Conservation (phyloP, 2,113 vertebrate species). For the Perccottus glenii region DNA sequence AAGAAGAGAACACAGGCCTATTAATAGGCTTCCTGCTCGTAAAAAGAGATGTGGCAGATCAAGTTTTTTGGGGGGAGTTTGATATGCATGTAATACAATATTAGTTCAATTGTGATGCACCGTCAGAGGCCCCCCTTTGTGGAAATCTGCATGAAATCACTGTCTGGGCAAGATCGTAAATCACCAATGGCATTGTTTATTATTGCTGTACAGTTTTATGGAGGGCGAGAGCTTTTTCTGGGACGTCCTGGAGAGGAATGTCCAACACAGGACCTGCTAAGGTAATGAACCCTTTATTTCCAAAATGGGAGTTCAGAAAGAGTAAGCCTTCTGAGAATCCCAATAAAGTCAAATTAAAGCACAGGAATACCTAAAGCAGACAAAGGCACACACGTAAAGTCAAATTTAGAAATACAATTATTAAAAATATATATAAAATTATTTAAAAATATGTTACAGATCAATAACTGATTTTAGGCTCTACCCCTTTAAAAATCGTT, state of each 20-base stretch:
- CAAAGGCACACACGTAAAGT: background rate
- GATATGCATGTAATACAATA: conserved; percentile 84
- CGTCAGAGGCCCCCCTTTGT: conserved; percentile 72
- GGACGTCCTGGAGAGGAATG: conserved; percentile 66
- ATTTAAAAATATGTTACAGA: too few species aligned
- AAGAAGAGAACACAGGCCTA: conserved; percentile 73
- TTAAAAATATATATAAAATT: too few species aligned
- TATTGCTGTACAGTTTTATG: conserved; percentile 73
- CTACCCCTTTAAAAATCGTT: too few species aligned
- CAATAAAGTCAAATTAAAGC: conserved; percentile 50
- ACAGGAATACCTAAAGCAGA: conserved; percentile 21
- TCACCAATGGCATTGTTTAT: conserved; percentile 78
- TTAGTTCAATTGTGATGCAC: conserved; percentile 80
- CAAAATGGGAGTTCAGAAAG: conserved; percentile 47
- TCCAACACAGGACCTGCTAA: conserved; percentile 52
- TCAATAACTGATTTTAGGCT: too few species aligned
- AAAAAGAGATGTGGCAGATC: conserved; percentile 77
- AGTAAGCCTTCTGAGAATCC: conserved; percentile 43
- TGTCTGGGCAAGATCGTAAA: conserved; percentile 82
- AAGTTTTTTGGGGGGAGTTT: conserved; percentile 75
- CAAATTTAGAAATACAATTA: too few species aligned
- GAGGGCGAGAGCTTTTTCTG: conserved; percentile 58
- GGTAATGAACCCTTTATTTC: conserved; percentile 57
- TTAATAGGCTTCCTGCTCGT: conserved; percentile 80
- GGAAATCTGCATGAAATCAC: conserved; percentile 85